These are phyloP conservation scores for Arctopsyche grandis DNA, from an alignment of 1,140 invertebrate species.

Conservation along the genomic window DNA sequence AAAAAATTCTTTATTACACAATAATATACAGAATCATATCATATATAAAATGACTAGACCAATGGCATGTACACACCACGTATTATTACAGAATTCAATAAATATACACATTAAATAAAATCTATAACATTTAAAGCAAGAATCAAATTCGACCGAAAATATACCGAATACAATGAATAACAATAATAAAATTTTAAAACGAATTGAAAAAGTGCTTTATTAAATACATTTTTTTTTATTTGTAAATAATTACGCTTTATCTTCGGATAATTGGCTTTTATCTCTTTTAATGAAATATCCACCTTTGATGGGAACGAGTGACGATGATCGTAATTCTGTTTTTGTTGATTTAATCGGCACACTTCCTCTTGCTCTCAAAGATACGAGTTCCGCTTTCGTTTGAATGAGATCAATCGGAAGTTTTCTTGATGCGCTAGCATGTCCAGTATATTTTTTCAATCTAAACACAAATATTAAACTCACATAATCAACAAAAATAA, in stretches of 20 bases:
- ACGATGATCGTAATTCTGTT: constrained; percentile 12
- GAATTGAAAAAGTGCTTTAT: too few species aligned
- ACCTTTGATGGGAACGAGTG: background rate
- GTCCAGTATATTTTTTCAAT: constrained; percentile 20
- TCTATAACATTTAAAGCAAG: too few species aligned
- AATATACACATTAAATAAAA: too few species aligned
- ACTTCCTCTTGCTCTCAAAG: background rate
- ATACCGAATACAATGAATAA: too few species aligned
- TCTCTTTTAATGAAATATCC: constrained; percentile 37
- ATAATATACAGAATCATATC: too few species aligned
- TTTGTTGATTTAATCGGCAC: background rate
- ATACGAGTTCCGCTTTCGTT: constrained; percentile 4
- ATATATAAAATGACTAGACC: too few species aligned
- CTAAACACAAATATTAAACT: background rate
- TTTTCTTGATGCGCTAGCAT: background rate
- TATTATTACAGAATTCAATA: too few species aligned
- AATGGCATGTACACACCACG: too few species aligned
- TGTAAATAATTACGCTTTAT: background rate
- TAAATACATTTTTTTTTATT: background rate
- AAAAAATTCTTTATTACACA: too few species aligned
- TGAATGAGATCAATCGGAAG: constrained; percentile 11
- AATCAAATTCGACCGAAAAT: too few species aligned
- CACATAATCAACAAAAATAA: background rate
- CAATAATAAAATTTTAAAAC: too few species aligned
- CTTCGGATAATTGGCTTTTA: background rate